A percentile compares a stretch with the other conserved stretches of the same genome.
Conservation (phyloP, 92 coral and sea anemone species). For the Palythoa grandis region DNA sequence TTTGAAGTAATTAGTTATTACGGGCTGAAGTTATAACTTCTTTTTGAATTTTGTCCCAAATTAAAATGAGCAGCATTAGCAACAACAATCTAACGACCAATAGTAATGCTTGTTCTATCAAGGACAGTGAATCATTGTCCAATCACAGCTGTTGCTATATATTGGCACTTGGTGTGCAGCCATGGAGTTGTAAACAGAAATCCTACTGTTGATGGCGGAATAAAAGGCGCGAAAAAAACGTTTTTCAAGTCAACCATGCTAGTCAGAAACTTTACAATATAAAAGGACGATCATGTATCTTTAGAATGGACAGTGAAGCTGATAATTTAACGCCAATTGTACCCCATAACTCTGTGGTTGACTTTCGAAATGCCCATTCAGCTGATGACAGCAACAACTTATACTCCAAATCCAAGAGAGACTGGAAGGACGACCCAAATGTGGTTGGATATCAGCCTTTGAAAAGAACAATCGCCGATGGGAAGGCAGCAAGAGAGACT, state of each 20-base stretch:
- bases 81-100: background rate
- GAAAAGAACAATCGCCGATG: constrained; percentile 56
- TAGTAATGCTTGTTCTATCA: constrained; percentile 9
- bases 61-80: background rate
- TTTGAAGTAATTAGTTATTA: too few species aligned
- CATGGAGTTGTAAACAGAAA: constrained; percentile 51
- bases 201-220: constrained; percentile 9
- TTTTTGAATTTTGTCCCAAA: background rate
- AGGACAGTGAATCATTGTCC: background rate
- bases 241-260: too few species aligned
- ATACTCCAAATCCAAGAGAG: constrained; percentile 47
- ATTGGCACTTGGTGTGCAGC: background rate
- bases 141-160: constrained; percentile 14
- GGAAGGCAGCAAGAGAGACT: constrained; percentile 77
- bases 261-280: background rate
- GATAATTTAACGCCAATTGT: constrained; percentile 82
- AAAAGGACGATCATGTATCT: background rate
- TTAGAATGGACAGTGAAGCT: constrained; percentile 73
- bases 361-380: constrained; percentile 41
- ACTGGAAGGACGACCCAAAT: constrained; percentile 41
- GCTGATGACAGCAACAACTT: constrained; percentile 51
- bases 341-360: constrained; percentile 80
- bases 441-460: constrained; percentile 51
- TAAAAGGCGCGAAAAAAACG: constrained; percentile 14
- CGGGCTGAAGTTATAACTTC: background rate